Base-by-base conservation (phyloP, 2,797 vertebrate genomes). In the Enteromius mattozi region DNA sequence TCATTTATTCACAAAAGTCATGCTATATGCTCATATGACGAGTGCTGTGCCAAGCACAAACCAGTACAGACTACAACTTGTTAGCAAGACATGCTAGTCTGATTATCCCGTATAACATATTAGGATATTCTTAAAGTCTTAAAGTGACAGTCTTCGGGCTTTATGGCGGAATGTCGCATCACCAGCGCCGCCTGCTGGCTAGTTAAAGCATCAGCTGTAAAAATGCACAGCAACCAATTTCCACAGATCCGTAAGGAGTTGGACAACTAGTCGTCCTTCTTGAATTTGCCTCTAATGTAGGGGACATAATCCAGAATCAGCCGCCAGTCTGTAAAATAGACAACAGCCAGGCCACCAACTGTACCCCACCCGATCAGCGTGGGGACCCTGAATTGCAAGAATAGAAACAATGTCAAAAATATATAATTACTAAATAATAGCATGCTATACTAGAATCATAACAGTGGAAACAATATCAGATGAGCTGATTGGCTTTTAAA, bases 271-370 rank as follows among this genome's bases (percentile, higher is more conserved):
- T 95, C 91, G 0, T 97, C 94, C 0, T 90, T 94, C 89, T 97
- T 97, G 84, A 95, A 99, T 90, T 98, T 98, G 88, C 97, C 96
- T 0, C 88, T 92, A 63, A 98, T 87, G 88, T 97, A 98, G 3
- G 97, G 97, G 24, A 99, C 96, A 63, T 96, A 96, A 86, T 96
- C 96, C 86, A 99, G 91, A 86, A 98, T 12, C 78, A 97, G 51
- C 80, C 93, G 91, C 97, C 97, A 98, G 86, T 98, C 97, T 16
- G 97, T 97, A 87, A 93, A 84, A 94, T 97, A 96, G 72, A 98
- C 92, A 59, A 97, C 35, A 45, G 94, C 95, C 45, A 96, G 89
- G 0, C 93, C 89, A 13, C 94, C 96, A 3, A 92, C 95, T 0
- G 93, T 24, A 1, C 96, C 95, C 97, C 97, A 98, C 0, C 94